Conservation (phyloP, 37 sponge, comb jelly and placozoan genomes). For the Oopsacas minuta region DNA sequence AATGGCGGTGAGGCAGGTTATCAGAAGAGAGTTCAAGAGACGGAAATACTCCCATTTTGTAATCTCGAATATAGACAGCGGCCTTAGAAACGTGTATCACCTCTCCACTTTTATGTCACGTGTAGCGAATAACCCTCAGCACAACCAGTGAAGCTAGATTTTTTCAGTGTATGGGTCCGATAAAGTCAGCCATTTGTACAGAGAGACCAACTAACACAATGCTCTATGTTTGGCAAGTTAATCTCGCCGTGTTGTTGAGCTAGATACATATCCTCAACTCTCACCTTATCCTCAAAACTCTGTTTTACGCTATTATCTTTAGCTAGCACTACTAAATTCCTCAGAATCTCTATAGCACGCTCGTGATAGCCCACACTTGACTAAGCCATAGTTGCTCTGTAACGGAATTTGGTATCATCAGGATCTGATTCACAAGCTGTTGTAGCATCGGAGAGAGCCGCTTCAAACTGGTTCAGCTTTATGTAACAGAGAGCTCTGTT, state of each 20-base stretch:
- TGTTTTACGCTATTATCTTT: not conserved
- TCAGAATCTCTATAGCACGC: not conserved
- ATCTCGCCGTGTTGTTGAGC: not conserved
- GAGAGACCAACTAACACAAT: not conserved
- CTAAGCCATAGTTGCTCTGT: not conserved
- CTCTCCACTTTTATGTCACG: not conserved
- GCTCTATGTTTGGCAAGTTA: not conserved
- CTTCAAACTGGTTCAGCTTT: conserved; percentile 17
- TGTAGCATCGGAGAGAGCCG: conserved; percentile 25
- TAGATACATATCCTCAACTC: not conserved
- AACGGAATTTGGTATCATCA: not conserved
- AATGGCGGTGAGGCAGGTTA: not conserved
- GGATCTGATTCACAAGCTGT: conserved; percentile 23
- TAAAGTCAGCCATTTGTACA: not conserved
- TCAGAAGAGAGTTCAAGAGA: not conserved
- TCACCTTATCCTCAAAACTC: not conserved
- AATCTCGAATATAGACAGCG: not conserved
- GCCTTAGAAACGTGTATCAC: not conserved
- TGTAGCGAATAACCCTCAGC: not conserved
- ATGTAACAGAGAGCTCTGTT: conserved; percentile 28
- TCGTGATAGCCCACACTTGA: not conserved
- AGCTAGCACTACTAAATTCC: not conserved
- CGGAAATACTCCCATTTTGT: not conserved
- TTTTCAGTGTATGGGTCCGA: not conserved
- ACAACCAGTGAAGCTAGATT: not conserved